Evolutionary conservation across 2,888 invertebrate genomes (phyloP), one percentile per base, ranked within the genome.

Genomic region (Eremobia ochroleuca): DNA sequence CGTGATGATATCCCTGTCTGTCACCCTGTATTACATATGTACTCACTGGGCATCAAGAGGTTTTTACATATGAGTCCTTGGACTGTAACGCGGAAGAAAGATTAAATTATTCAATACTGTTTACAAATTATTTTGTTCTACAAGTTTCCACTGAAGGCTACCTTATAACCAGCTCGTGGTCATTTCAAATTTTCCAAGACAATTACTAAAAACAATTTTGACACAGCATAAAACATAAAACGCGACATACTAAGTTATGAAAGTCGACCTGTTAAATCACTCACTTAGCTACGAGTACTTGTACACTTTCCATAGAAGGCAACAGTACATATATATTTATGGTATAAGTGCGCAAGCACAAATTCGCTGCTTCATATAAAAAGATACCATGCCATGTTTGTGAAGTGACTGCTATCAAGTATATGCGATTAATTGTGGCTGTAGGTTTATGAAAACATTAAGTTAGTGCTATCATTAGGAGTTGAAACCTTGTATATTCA

Each of bases 301-400:
- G 67, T 58, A 52, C 59, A 52, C 59, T 31, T 34, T 5, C 85
- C 82, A 37, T 77, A 82, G 61, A 83, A 73, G 87, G 86, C 15
- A 62, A 52, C 4, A 59, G 21, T 67, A 68, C 66, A 76, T 67
- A 1, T 66, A 55, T 65, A 79, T 72, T 73, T 79, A 79, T 67
- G 69, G 77, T 62, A 75, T 61, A 72, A 74, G 73, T 67, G 67
- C 37, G 62, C 70, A 62, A 77, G 76, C 79, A 69, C 76, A 77
- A 85, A 88, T 86, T 85, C 55, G 88, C 85, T 82, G 82, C 74
- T 83, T 81, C 43, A 66, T 85, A 83, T 83, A 87, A 89, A 85
- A 88, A 85, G 77, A 77, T 79, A 74, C 66, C 67, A 59, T 37
- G 58, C 74, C 83, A 75, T 82, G 52, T 83, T 82, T 76, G 83